Evolutionary conservation across 2,113 vertebrate genomes (phyloP).

Genomic region (Pollachius pollachius): DNA sequence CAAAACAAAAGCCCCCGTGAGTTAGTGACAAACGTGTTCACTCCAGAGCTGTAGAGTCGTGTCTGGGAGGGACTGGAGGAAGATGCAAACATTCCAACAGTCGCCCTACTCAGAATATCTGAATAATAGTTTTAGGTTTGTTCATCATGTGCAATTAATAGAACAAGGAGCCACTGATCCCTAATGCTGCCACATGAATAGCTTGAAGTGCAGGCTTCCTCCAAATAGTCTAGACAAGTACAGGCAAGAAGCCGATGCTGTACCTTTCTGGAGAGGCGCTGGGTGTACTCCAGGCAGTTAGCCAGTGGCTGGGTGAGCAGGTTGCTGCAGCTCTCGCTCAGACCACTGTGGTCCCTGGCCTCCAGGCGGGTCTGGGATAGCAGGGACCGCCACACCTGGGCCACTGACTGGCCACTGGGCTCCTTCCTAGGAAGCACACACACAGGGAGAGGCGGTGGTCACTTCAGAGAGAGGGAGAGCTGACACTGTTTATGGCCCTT

Average conservation of each 20-base stretch:
- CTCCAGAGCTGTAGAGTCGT: neutral
- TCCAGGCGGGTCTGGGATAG: constrained; percentile 83
- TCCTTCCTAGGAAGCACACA: constrained; percentile 76
- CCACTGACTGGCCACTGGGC: constrained; percentile 73
- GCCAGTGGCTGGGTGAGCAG: constrained; percentile 75
- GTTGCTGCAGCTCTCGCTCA: constrained; percentile 78
- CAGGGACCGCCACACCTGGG: constrained; percentile 80
- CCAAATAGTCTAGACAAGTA: too few relatives aligned
- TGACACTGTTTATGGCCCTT: too few relatives aligned
- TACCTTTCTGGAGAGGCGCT: constrained; percentile 82
- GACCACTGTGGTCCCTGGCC: constrained; percentile 76
- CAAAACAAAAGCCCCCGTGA: constrained; percentile 16
- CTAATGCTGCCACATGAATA: too few relatives aligned
- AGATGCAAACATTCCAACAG: too few relatives aligned
- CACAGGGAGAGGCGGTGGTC: neutral
- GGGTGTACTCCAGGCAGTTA: constrained; percentile 81
- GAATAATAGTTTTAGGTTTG: too few relatives aligned
- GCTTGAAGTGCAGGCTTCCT: too few relatives aligned
- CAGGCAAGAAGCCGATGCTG: neutral
- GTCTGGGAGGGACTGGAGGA: too few relatives aligned
- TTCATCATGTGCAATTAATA: too few relatives aligned
- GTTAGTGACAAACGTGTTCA: neutral
- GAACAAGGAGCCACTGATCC: too few relatives aligned
- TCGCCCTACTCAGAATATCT: too few relatives aligned
- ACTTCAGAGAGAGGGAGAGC: neutral